Base-by-base conservation (phyloP, 2,888 invertebrate species). In the Eumerus sabulonum region DNA sequence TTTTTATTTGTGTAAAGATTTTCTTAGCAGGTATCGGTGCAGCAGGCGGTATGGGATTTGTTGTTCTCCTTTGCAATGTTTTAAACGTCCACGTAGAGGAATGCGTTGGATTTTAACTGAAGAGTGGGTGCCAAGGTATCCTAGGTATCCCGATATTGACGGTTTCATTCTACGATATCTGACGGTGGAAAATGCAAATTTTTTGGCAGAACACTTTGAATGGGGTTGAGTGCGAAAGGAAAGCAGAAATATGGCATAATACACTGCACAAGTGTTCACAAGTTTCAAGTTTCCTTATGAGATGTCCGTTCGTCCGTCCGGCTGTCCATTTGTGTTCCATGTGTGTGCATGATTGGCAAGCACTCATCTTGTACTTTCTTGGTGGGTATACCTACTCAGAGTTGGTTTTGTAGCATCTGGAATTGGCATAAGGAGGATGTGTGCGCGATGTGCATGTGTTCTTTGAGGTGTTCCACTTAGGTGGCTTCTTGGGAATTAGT, bases 251-350 rank as follows among this genome's bases (percentile, higher is more conserved):
- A 57, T 40, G 7, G 3, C 27, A 27, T 27, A 27, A 27, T 27
- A 27, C 27, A 7, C 5, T 38, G 42, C 47, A 53, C 72, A 62
- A 62, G 71, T 72, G 72, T 57, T 72, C 60, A 62, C 57, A 67
- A 77, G 72, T 77, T 77, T 77, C 72, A 77, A 72, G 72, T 77
- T 72, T 77, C 76, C 45, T 63, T 59, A 66, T 54, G 70, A 60
- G 71, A 40, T 3, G n/a, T 3, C 40, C 12, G n/a, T 11, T 3
- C 3, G 40, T n/a, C 11, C 12, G n/a, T 9, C 7, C 36, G 36
- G 11, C 36, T 11, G 7, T 36, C 36, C 11, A 5, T 45, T 1
- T 45, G 17, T 48, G 19, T 48, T 48, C 27, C 27, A 27, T 50
- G 47, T 51, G 11, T 12, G 13, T 27, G 44, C 18, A 44, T 44